Evolutionary conservation across 2,888 invertebrate genomes (phyloP), one percentile per base, ranked within the genome.

Genomic region (Cheilosia variabilis): DNA sequence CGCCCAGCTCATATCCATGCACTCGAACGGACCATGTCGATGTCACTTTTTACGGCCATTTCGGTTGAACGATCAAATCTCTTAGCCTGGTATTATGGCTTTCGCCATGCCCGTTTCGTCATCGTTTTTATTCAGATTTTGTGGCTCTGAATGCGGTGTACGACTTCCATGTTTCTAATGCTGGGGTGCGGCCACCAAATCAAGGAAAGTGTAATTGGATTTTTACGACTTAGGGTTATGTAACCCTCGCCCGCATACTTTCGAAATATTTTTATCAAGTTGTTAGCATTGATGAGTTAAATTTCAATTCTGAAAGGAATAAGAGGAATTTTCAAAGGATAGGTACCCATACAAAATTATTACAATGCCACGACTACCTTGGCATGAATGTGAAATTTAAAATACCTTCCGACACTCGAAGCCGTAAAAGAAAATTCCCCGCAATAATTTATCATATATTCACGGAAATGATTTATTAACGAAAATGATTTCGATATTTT

Each of bases 21-120:
- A 55, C 50, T 41, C 19, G 81, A 81, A 66, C 53, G 63, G 52
- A 71, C 71, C 58, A 52, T 53, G 58, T 50, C 66, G 47, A 72
- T 60, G 82, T 58, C 66, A 77, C 45, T 53, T 60, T 60, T 77
- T 71, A 65, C 60, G 37, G 77, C 65, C 60, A 72, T 58, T 82
- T 60, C 72, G 60, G 65, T 82, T 77, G 71, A 82, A 66, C 19
- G 66, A 83, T 60, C 82, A 77, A 83, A 83, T 37, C 77, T 72
- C 65, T 77, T 72, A 71, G 60, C 81, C 76, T 76, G 43, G 31
- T 24, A 24, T 24, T 22, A 27, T 37, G 47, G 27, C 66, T 43
- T 57, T 57, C 3, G 7, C 13, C 13, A 31, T 10, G 37, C 41
- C 19, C 10, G 4, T 58, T 43, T 58, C 50, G 24, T 52, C 24